phyloP scores from a whole-genome alignment of 2,113 vertebrate species.

The Xiphophorus hellerii region DNA sequence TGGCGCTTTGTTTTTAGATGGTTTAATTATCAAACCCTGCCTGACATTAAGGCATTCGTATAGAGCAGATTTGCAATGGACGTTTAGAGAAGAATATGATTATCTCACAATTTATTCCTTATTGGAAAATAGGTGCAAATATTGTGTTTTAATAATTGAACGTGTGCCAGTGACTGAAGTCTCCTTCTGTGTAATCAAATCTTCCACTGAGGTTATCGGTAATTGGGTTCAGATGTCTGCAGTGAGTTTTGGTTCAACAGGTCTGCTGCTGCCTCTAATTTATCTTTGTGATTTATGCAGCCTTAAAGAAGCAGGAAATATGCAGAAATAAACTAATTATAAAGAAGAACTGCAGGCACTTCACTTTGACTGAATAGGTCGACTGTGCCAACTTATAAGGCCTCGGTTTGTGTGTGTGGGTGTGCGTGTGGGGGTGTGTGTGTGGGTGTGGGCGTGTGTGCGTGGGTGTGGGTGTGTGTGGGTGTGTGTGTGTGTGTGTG shows the following conservation, averaged over 20 bases:
- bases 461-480: slow-evolving; percentile 19
- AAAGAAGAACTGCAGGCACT: slow-evolving; percentile 34
- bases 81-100: slow-evolving; percentile 4
- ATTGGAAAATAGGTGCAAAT: slow-evolving; percentile 20
- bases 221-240: slow-evolving; percentile 44
- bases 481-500: slow-evolving; percentile 25
- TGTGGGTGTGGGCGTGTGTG: not conserved
- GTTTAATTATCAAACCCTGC: slow-evolving; percentile 9
- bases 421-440: not conserved
- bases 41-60: not conserved
- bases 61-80: not conserved
- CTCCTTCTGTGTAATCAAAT: slow-evolving; percentile 40
- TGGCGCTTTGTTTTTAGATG: not conserved
- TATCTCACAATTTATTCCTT: slow-evolving; percentile 4
- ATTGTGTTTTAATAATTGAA: slow-evolving; percentile 42
- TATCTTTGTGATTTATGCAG: slow-evolving; percentile 35
- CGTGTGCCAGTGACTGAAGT: slow-evolving; percentile 16
- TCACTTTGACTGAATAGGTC: slow-evolving; percentile 36
- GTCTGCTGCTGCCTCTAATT: slow-evolving; percentile 3
- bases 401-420: slow-evolving; percentile 17
- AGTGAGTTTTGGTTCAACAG: slow-evolving; percentile 12
- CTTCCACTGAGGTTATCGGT: slow-evolving; percentile 24
- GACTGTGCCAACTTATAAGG: slow-evolving; percentile 19
- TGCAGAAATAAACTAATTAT: slow-evolving; percentile 39
- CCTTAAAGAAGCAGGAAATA: slow-evolving; percentile 21